Evolutionary conservation across 1,140 invertebrate genomes (phyloP).

Genomic region (Drosophila jambulina): DNA sequence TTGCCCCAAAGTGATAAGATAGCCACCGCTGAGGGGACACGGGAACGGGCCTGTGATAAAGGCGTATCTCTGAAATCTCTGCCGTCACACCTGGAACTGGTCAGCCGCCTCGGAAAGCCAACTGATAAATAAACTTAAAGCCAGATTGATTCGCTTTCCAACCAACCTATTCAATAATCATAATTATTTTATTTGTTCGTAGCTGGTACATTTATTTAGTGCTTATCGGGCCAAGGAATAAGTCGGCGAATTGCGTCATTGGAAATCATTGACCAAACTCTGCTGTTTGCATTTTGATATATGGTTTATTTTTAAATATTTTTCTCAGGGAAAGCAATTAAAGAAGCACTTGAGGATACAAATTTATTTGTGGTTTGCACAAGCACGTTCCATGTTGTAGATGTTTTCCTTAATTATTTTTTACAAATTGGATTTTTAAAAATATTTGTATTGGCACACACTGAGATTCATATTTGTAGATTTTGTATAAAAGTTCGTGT

Average conservation of each 20-base stretch:
- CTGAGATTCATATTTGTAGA: background rate
- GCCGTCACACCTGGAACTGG: slow-evolving; percentile 47
- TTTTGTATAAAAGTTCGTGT: background rate
- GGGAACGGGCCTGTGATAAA: slow-evolving; percentile 40
- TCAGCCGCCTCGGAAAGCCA: slow-evolving; percentile 36
- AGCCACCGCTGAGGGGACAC: slow-evolving; percentile 20
- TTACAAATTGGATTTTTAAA: background rate
- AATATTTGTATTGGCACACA: too few species aligned
- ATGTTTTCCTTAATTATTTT: slow-evolving; percentile 4
- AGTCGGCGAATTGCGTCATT: slow-evolving; percentile 63
- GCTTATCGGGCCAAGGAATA: slow-evolving; percentile 46
- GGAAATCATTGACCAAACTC: slow-evolving; percentile 42
- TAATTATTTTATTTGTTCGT: slow-evolving; percentile 12
- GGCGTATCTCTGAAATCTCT: slow-evolving; percentile 57
- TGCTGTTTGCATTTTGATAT: slow-evolving; percentile 40
- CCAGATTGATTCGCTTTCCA: slow-evolving; percentile 55
- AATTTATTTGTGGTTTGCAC: background rate
- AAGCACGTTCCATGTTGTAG: background rate
- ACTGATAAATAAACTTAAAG: slow-evolving; percentile 37
- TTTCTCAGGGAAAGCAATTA: slow-evolving; percentile 5
- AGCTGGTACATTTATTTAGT: slow-evolving; percentile 28
- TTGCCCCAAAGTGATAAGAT: slow-evolving; percentile 54
- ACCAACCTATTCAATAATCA: slow-evolving; percentile 7
- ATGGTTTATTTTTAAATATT: slow-evolving; percentile 41
- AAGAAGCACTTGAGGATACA: slow-evolving; percentile 9